Percentiles rank a stretch among this genome's conserved stretches.
These are phyloP conservation scores for Allochrocebus solatus DNA, from an alignment of 2,797 vertebrate species.

Conservation along the genomic window DNA sequence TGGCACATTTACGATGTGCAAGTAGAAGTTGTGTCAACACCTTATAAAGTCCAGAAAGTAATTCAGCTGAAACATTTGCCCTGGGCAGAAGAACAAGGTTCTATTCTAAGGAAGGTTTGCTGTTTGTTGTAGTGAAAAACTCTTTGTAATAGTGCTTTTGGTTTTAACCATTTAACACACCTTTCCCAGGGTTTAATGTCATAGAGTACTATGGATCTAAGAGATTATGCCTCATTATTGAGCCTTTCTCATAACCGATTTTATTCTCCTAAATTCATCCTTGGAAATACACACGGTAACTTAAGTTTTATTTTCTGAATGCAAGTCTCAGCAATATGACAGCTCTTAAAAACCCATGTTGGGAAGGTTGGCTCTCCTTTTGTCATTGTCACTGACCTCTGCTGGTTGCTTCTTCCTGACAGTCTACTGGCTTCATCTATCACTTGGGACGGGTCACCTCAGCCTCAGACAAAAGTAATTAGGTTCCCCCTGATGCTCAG, in stretches of 20 bases:
- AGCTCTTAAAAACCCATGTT: neutral
- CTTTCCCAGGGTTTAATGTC: neutral
- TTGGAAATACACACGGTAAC: neutral
- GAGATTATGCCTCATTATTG: neutral
- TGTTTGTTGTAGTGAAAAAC: neutral
- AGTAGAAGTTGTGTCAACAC: slow-evolving; percentile 77
- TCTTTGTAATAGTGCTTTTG: neutral
- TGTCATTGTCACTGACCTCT: neutral
- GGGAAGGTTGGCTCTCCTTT: neutral
- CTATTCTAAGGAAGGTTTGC: slow-evolving; percentile 38
- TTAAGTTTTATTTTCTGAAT: neutral
- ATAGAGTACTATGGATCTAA: neutral
- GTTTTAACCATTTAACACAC: neutral
- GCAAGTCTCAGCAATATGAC: neutral
- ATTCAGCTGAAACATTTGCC: slow-evolving; percentile 74
- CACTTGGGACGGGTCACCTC: neutral
- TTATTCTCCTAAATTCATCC: neutral
- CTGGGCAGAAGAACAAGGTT: slow-evolving; percentile 61
- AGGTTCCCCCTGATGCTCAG: neutral
- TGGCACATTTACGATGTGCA: slow-evolving; percentile 76
- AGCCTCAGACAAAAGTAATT: neutral
- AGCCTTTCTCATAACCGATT: neutral
- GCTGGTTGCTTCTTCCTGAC: neutral
- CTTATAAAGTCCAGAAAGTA: slow-evolving; percentile 77
- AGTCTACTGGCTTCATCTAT: neutral